phyloP scores from a whole-genome alignment of 2,888 invertebrate species.

The Dynastes maya region DNA sequence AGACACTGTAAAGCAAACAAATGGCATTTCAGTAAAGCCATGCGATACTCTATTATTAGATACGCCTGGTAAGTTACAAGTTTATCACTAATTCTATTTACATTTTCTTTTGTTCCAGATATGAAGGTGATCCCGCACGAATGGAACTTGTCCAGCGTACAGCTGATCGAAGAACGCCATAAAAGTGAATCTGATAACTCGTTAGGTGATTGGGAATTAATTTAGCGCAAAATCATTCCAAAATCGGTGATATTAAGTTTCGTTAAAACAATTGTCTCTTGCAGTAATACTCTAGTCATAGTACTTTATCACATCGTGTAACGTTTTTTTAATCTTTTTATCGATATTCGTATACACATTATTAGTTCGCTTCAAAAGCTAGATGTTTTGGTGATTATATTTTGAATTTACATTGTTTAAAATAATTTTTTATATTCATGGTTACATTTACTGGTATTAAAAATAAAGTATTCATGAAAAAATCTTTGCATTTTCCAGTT shows the following conservation, averaged over 20 bases:
- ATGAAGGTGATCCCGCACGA: constrained; percentile 59
- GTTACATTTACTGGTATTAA: background rate
- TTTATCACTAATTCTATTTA: constrained; percentile 15
- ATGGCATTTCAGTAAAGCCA: constrained; percentile 12
- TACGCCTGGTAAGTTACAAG: constrained; percentile 44
- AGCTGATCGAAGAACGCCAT: constrained; percentile 59
- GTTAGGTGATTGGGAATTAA: constrained; percentile 67
- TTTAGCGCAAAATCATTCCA: constrained; percentile 56
- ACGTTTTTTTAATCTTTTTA: constrained; percentile 18
- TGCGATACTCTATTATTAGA: constrained; percentile 1
- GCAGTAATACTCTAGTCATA: constrained; percentile 44
- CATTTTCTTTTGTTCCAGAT: constrained; percentile 24
- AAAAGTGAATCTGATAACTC: constrained; percentile 63
- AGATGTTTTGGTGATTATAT: constrained; percentile 19
- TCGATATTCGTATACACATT: constrained; percentile 25
- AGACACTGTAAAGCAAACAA: constrained; percentile 10
- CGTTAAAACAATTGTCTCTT: background rate
- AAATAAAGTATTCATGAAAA: background rate
- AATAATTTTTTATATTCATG: background rate
- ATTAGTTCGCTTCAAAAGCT: constrained; percentile 12
- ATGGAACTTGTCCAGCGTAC: constrained; percentile 75
- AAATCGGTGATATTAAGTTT: constrained; percentile 27
- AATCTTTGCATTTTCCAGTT: too few relatives aligned
- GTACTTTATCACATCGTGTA: constrained; percentile 26
- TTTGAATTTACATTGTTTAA: constrained; percentile 11